Evolutionary conservation across 2,797 vertebrate genomes (phyloP).

Genomic region (Gobionotothen gibberifrons): DNA sequence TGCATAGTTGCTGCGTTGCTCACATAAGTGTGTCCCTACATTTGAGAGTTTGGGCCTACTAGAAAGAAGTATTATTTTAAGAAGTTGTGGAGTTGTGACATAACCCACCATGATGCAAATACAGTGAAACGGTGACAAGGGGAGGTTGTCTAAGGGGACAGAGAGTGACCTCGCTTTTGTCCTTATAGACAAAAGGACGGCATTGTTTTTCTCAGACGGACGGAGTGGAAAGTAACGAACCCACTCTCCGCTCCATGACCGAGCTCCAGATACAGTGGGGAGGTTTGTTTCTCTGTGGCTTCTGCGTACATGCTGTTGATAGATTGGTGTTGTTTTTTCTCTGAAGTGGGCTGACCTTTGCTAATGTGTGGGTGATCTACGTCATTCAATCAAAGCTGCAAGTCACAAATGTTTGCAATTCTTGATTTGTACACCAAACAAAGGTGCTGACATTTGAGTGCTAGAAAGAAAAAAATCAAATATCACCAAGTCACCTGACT

Average conservation of each 20-base stretch:
- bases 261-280: constrained; percentile 59
- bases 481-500: neutral
- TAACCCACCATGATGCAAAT: constrained; percentile 59
- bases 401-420: constrained; percentile 41
- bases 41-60: constrained; percentile 13
- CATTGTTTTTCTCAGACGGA: constrained; percentile 63
- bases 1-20: constrained; percentile 30
- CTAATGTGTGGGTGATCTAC: constrained; percentile 54
- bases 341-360: constrained; percentile 63
- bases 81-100: constrained; percentile 56
- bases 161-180: constrained; percentile 63
- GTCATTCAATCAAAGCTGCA: constrained; percentile 63
- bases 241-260: constrained; percentile 73
- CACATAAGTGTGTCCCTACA: constrained; percentile 1
- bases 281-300: constrained; percentile 54
- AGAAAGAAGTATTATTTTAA: constrained; percentile 14
- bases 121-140: constrained; percentile 56
- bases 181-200: constrained; percentile 52
- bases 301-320: constrained; percentile 36
- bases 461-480: neutral
- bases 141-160: constrained; percentile 63
- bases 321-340: constrained; percentile 54
- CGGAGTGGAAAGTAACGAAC: constrained; percentile 70
- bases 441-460: constrained; percentile 9
- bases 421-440: constrained; percentile 37